A percentile compares a stretch with the other conserved stretches of the same genome.
These are phyloP conservation scores for Acrocephalus scirpaceus DNA, from an alignment of 2,797 vertebrate species.

Conservation along the genomic window DNA sequence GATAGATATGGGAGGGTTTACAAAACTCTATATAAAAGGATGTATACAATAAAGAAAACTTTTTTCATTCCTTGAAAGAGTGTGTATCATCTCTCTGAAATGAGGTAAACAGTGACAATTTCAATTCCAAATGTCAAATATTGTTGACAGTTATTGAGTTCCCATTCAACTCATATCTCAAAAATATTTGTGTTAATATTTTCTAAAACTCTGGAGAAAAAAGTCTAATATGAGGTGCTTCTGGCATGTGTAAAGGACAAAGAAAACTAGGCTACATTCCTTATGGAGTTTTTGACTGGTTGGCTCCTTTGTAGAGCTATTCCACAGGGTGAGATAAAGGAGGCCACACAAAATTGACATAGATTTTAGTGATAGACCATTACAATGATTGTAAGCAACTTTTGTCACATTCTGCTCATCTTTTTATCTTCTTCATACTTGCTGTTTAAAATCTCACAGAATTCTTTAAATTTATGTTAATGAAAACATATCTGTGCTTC, in stretches of 20 bases:
- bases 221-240: background rate
- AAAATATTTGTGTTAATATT: background rate
- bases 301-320: slow-evolving; percentile 4
- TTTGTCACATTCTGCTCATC: background rate
- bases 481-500: slow-evolving; percentile 21
- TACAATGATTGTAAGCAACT: background rate
- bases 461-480: background rate
- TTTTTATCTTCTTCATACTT: slow-evolving; percentile 4
- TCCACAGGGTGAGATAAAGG: background rate
- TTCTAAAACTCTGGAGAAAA: background rate
- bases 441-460: slow-evolving; percentile 5
- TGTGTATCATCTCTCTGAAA: no score
- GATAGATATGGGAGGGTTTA: no score
- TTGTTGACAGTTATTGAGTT: background rate
- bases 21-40: no score
- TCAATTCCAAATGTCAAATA: background rate
- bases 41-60: no score
- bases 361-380: background rate
- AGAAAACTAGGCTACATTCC: background rate
- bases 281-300: background rate
- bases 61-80: no score
- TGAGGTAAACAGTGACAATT: background rate
- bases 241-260: background rate
- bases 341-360: background rate
- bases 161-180: background rate